Base-by-base conservation (phyloP, 2,797 vertebrate species). In the Eupleurogrammus muticus region DNA sequence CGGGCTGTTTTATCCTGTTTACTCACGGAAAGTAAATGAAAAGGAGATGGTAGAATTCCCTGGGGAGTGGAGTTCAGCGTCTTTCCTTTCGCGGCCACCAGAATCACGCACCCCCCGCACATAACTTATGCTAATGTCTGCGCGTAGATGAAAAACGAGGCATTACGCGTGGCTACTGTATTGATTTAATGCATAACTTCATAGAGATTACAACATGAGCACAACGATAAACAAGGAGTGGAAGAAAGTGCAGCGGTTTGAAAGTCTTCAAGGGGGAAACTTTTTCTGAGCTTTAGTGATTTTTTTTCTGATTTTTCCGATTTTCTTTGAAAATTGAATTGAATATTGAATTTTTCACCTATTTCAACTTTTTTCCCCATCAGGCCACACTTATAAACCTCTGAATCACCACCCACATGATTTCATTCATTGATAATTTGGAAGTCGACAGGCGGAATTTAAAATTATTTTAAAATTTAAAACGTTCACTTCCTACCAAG, bases 1-100 rank as follows among this genome's bases (percentile, higher is more conserved):
- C 1, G 7, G 67, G 71, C 67, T 56, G 85, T 91, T 92, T 92
- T 83, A 92, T 92, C 86, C 82, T 90, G 88, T 92, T 92, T 91
- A 90, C 87, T 83, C 53, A 36, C 66, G 76, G 59, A 85, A n/a
- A 83, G 80, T 77, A 72, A 81, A 87, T 84, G 85, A 88, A 80
- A 86, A 78, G 77, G 67, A 85, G 87, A 70, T 13, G 70, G 76
- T 73, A 77, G 68, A 77, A 83, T 85, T 87, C 90, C 85, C 88
- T 13, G 78, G 74, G 74, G 90, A 89, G 84, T 44, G 20, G 65
- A 75, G 84, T 87, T 79, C 75, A 75, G 71, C 75, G 0, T 80
- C 71, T 79, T 72, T 83, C 70, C 63, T 82, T 76, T 71, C 80
- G 58, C 23, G 55, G 73, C 66, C 12, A 62, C 73, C 55, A 19